Evolutionary conservation across 2,888 invertebrate genomes (phyloP).

Genomic region (Seladonia tumulorum): DNA sequence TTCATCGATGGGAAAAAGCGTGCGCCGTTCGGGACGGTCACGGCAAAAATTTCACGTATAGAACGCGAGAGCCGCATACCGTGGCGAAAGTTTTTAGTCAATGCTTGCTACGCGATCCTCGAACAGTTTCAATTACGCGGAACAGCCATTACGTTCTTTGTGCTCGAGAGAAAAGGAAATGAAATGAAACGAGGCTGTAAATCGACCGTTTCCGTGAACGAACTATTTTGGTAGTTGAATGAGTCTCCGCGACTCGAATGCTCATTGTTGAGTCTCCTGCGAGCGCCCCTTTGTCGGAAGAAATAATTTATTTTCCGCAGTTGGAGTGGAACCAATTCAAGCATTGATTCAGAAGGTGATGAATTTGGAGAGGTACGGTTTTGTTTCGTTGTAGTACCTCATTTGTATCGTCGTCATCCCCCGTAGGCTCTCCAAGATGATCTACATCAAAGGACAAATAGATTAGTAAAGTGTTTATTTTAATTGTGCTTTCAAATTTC

Average conservation of each 20-base stretch:
- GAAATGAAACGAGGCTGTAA: conserved; percentile 2
- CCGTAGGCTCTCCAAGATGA: background rate
- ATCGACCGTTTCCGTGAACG: conserved; percentile 1
- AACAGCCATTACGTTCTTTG: conserved; percentile 2
- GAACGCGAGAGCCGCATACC: background rate
- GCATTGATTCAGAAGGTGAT: background rate
- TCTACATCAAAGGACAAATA: background rate
- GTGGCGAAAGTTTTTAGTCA: background rate
- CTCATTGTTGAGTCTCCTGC: background rate
- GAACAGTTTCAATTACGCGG: conserved; percentile 1
- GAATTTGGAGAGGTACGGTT: no score
- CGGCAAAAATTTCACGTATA: background rate
- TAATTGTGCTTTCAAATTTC: background rate
- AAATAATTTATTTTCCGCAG: background rate
- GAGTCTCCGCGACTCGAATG: no score
- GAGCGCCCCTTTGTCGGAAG: background rate
- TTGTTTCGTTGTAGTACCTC: background rate
- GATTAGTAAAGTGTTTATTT: background rate
- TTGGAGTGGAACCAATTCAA: background rate
- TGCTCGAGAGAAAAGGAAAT: background rate
- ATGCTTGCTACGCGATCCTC: background rate
- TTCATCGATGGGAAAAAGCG: background rate
- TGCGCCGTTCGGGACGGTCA: background rate
- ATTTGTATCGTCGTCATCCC: no score
- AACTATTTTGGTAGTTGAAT: conserved; percentile 2